These are phyloP conservation scores for Ginglymostoma cirratum DNA, from an alignment of 2,113 vertebrate genomes.

Conservation along the genomic window DNA sequence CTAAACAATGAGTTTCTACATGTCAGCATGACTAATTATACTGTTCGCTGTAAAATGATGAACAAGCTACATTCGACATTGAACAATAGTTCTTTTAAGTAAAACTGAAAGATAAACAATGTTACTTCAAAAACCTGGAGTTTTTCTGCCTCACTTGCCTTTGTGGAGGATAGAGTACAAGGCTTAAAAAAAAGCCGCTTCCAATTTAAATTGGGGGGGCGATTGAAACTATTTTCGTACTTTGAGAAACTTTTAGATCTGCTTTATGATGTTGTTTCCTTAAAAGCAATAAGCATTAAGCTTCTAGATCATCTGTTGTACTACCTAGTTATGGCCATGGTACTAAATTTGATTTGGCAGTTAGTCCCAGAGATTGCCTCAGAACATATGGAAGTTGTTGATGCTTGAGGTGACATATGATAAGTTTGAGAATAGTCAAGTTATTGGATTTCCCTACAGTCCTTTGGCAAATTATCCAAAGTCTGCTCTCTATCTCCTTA, in stretches of 20 bases:
- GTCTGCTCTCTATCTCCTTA: not conserved
- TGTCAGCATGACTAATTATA: not conserved
- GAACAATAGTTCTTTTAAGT: not conserved
- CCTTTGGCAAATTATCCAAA: not conserved
- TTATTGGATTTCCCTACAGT: not conserved
- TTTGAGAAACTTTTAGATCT: not conserved
- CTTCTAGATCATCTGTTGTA: not conserved
- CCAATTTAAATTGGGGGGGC: not conserved
- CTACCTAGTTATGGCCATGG: not conserved
- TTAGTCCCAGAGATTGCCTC: not conserved
- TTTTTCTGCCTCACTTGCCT: not conserved
- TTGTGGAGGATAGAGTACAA: not conserved
- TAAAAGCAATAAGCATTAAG: not conserved
- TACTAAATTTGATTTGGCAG: not conserved
- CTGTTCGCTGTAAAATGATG: not conserved
- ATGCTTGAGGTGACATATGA: not conserved
- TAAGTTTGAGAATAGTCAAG: not conserved
- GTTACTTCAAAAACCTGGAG: not conserved
- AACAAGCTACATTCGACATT: not conserved
- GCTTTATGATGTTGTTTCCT: not conserved
- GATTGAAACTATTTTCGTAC: not conserved
- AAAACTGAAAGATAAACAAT: not conserved
- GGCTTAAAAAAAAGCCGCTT: not conserved
- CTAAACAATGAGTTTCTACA: not conserved
- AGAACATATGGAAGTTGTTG: not conserved